Conservation (phyloP, 2,797 vertebrate genomes). For the Merluccius polli region DNA sequence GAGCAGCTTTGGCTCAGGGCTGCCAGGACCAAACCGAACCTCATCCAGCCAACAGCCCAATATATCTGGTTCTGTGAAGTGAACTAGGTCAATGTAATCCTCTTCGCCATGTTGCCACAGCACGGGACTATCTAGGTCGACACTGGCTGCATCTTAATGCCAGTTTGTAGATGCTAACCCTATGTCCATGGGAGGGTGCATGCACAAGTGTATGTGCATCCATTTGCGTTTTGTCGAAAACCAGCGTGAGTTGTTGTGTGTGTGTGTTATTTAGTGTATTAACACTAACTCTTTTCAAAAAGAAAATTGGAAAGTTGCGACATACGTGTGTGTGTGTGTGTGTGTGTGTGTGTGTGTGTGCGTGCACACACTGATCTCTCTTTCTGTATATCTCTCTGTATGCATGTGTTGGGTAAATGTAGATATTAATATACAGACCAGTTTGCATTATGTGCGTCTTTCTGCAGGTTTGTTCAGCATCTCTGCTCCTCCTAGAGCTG, state of each 20-base stretch:
- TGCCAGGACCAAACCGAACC: conserved; percentile 60
- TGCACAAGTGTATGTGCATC: not conserved
- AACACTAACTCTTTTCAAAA: too few species aligned
- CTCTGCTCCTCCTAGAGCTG: too few species aligned
- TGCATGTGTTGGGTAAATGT: conserved; percentile 6
- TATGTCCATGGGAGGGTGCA: not conserved
- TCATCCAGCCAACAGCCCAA: conserved; percentile 56
- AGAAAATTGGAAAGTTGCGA: not conserved
- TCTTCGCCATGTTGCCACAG: conserved; percentile 43
- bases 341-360: conserved; percentile 11
- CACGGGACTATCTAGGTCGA: conserved; percentile 29
- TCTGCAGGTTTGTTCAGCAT: too few species aligned
- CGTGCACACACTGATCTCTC: not conserved
- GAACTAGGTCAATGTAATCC: conserved; percentile 65
- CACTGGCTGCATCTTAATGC: conserved; percentile 21
- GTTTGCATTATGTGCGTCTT: not conserved
- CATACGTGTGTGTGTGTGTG: not conserved
- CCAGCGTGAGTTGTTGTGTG: not conserved
- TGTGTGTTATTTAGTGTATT: not conserved
- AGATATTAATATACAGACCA: not conserved
- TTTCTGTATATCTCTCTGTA: not conserved
- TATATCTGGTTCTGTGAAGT: conserved; percentile 60
- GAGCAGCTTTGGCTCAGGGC: conserved; percentile 53
- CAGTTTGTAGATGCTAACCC: not conserved
- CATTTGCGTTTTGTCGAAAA: too few species aligned